Percentiles rank a stretch among this genome's conserved stretches.
Evolutionary conservation across 2,113 vertebrate genomes (phyloP).

Genomic region (Phalacrocorax aristotelis): DNA sequence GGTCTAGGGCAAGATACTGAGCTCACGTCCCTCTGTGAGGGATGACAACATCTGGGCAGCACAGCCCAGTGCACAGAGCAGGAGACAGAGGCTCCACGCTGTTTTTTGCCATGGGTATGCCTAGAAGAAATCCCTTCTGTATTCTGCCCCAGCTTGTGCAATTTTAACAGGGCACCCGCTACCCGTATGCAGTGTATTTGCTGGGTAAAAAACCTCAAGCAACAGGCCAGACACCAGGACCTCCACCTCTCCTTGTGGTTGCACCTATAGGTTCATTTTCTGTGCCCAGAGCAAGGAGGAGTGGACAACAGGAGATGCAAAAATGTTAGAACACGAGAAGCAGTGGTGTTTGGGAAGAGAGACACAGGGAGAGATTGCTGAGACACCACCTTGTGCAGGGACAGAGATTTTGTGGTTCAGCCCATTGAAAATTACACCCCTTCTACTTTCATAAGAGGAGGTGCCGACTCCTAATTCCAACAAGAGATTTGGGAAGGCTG

Average conservation of each 20-base stretch:
- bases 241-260: neutral
- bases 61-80: neutral
- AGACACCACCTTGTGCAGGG: neutral
- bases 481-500: neutral
- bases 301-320: neutral
- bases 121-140: neutral
- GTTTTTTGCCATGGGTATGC: neutral
- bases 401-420: neutral
- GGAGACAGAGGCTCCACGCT: neutral
- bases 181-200: rapidly evolving
- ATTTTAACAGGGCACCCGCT: neutral
- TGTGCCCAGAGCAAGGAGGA: neutral
- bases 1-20: neutral
- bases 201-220: neutral
- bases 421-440: neutral
- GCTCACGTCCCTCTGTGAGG: neutral
- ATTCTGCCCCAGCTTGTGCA: neutral
- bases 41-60: neutral
- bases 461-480: neutral
- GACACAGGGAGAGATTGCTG: neutral
- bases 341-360: neutral
- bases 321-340: neutral
- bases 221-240: neutral
- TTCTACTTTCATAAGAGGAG: neutral
- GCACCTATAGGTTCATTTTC: neutral